Evolutionary conservation across 92 coral and sea anemone genomes (phyloP).

Genomic region (Epizoanthus fatuus): DNA sequence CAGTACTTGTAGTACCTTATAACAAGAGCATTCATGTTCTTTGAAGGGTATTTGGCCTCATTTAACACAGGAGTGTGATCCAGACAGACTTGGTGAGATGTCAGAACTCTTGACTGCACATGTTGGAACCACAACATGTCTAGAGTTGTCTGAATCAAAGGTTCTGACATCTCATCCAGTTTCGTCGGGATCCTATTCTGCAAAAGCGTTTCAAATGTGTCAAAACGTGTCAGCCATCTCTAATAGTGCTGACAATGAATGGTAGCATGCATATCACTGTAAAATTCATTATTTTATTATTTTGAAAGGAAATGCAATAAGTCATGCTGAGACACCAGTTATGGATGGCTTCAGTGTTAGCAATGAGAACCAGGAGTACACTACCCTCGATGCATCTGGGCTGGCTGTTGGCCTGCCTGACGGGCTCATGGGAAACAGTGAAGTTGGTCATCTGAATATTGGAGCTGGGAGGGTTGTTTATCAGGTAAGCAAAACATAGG

Average conservation of each 20-base stretch:
- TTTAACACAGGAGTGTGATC: too few species aligned
- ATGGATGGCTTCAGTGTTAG: constrained; percentile 90
- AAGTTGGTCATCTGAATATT: constrained; percentile 97
- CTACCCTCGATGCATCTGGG: constrained; percentile 97
- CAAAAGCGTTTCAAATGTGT: too few species aligned
- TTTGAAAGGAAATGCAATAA: constrained; percentile 88
- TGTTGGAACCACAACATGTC: too few species aligned
- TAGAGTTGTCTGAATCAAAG: too few species aligned
- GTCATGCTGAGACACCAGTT: constrained; percentile 92
- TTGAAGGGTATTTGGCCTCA: too few species aligned
- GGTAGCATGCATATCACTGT: background rate
- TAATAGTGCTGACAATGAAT: background rate
- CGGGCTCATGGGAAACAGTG: constrained; percentile 99
- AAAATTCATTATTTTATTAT: background rate
- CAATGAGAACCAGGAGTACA: constrained; percentile 80
- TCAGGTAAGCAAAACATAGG: constrained; percentile 68
- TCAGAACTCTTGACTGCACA: too few species aligned
- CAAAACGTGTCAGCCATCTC: too few species aligned
- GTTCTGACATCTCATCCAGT: too few species aligned
- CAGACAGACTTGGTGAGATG: too few species aligned
- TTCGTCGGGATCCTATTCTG: too few species aligned
- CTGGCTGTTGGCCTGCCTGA: constrained; percentile 96
- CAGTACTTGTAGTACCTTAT: too few species aligned
- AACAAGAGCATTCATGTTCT: too few species aligned
- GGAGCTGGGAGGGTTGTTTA: constrained; percentile 96